Percentiles rank a stretch among this genome's conserved stretches.
These are phyloP conservation scores for Xanthorhoe spadicearia DNA, from an alignment of 2,888 invertebrate species.

Conservation along the genomic window DNA sequence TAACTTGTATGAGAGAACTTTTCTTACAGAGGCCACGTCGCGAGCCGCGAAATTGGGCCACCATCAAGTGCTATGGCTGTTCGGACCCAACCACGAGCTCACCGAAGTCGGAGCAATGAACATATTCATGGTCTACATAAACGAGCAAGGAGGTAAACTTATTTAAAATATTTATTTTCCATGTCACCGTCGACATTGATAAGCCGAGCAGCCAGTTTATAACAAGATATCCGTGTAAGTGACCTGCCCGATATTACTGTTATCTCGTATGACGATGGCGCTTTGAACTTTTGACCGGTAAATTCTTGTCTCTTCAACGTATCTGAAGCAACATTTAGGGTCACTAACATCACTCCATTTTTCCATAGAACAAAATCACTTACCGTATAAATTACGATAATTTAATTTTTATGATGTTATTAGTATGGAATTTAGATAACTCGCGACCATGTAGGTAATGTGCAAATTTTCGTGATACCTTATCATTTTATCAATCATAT, in stretches of 20 bases:
- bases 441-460: background rate
- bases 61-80: conserved; percentile 98
- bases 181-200: conserved; percentile 28
- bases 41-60: conserved; percentile 90
- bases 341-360: conserved; percentile 66
- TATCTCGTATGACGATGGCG: conserved; percentile 62
- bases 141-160: conserved; percentile 93
- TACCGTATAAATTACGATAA: background rate
- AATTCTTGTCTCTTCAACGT: conserved; percentile 64
- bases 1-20: background rate
- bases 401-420: background rate
- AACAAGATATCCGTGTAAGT: conserved; percentile 59
- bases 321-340: conserved; percentile 74
- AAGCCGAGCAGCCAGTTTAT: conserved; percentile 49
- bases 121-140: conserved; percentile 94
- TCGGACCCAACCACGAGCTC: conserved; percentile 95
- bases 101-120: conserved; percentile 99
- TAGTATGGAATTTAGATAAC: background rate
- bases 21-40: conserved; percentile 87
- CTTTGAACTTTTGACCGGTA: conserved; percentile 74
- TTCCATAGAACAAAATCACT: conserved; percentile 8
- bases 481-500: background rate
- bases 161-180: conserved; percentile 7
- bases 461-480: background rate
- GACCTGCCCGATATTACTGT: conserved; percentile 61